Conservation (phyloP, 2,888 invertebrate genomes). For the Dicranocentrus wangi region DNA sequence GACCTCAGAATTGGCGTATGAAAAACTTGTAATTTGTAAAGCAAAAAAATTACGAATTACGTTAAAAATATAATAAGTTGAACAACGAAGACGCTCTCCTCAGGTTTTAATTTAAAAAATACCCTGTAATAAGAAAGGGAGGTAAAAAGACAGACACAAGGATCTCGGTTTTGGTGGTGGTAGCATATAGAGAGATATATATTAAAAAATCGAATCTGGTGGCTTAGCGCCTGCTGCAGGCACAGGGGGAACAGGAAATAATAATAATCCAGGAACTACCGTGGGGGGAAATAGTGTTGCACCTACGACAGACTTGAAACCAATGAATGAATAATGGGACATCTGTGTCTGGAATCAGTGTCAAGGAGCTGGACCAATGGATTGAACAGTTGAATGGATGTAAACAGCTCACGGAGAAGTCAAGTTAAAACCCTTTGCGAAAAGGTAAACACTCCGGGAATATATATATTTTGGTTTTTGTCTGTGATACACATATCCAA, state of each 20-base stretch:
- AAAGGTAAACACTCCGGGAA: no score
- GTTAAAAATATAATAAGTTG: not conserved
- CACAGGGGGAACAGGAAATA: slow-evolving; percentile 47
- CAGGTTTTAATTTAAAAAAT: not conserved
- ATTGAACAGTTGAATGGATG: slow-evolving; percentile 99
- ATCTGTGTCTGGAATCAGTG: slow-evolving; percentile 76
- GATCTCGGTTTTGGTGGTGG: not conserved
- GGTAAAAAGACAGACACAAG: no score
- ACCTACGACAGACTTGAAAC: slow-evolving; percentile 57
- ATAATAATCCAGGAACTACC: slow-evolving; percentile 49
- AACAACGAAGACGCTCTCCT: slow-evolving; percentile 13
- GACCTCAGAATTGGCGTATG: no score
- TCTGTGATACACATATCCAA: no score
- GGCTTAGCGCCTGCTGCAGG: slow-evolving; percentile 58
- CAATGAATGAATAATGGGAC: slow-evolving; percentile 63
- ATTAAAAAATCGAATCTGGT: slow-evolving; percentile 42
- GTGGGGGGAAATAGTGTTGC: slow-evolving; percentile 50
- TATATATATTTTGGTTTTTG: no score
- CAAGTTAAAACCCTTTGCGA: slow-evolving; percentile 99
- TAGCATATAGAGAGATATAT: not conserved
- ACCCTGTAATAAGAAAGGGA: no score
- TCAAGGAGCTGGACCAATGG: slow-evolving; percentile 99
- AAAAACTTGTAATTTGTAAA: no score
- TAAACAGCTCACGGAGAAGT: slow-evolving; percentile 98
- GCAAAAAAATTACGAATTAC: not conserved